These are phyloP conservation scores for Beris chalybata DNA, from an alignment of 2,888 invertebrate genomes.

Conservation along the genomic window DNA sequence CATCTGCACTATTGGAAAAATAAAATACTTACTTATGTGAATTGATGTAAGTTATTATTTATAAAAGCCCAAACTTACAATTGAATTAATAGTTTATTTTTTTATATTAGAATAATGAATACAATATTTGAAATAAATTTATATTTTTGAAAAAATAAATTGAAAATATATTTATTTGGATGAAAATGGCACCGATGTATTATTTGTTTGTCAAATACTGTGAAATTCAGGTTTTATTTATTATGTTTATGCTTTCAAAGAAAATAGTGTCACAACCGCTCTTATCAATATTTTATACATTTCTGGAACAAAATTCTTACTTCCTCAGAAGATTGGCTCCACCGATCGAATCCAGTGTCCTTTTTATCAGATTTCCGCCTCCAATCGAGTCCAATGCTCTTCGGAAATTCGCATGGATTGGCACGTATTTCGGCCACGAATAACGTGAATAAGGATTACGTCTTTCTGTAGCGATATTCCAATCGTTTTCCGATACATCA, in stretches of 20 bases:
- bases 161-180: constrained; percentile 1
- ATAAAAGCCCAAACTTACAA: not conserved
- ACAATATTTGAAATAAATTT: constrained; percentile 17
- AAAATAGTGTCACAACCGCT: constrained; percentile 27
- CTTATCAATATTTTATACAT: constrained; percentile 9
- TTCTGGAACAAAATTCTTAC: constrained; percentile 6
- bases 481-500: constrained; percentile 13
- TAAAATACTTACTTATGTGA: no score
- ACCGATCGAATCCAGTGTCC: constrained; percentile 31
- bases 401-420: constrained; percentile 28
- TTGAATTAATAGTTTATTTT: constrained; percentile 16
- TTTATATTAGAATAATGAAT: constrained; percentile 20
- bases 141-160: constrained; percentile 8
- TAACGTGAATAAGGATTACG: constrained; percentile 18
- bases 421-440: constrained; percentile 18
- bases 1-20: no score
- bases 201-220: not conserved
- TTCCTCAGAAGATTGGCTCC: constrained; percentile 35
- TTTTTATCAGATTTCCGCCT: constrained; percentile 40
- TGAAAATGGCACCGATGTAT: constrained; percentile 17
- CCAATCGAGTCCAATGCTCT: constrained; percentile 40
- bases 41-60: no score
- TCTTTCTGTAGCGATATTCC: constrained; percentile 23
- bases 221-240: not conserved
- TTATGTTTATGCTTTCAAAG: not conserved